Evolutionary conservation across 2,113 vertebrate genomes (phyloP).

Genomic region (Irena cyanogastra): DNA sequence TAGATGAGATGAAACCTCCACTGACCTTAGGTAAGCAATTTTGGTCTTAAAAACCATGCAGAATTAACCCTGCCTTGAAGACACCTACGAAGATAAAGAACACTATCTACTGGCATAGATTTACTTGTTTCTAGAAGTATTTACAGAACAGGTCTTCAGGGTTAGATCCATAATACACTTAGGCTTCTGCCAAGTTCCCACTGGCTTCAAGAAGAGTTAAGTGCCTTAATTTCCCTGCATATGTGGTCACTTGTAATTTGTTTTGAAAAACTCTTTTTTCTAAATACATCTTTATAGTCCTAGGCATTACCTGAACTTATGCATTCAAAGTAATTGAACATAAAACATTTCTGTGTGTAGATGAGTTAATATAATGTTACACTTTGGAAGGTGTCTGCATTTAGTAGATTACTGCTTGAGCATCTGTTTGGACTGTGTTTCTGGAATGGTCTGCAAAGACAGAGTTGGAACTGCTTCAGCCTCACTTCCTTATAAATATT

Average conservation of each 20-base stretch:
- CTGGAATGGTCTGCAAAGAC: neutral
- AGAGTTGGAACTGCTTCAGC: neutral
- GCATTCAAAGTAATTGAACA: neutral
- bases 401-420: neutral
- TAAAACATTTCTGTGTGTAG: neutral
- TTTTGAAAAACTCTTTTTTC: neutral
- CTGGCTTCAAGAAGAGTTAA: neutral
- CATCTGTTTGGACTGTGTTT: neutral
- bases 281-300: neutral
- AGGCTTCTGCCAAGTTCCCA: neutral
- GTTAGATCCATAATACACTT: neutral
- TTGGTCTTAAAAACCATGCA: neutral
- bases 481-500: neutral
- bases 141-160: neutral
- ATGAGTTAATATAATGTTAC: neutral
- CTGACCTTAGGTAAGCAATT: neutral
- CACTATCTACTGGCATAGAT: neutral
- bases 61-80: neutral
- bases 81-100: neutral
- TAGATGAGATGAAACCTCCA: neutral
- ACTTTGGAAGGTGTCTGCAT: neutral
- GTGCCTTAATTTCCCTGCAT: neutral
- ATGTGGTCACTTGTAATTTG: neutral
- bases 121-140: neutral
- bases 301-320: neutral